phyloP scores from a whole-genome alignment of 2,113 vertebrate genomes.

The Aviceda subcristata region DNA sequence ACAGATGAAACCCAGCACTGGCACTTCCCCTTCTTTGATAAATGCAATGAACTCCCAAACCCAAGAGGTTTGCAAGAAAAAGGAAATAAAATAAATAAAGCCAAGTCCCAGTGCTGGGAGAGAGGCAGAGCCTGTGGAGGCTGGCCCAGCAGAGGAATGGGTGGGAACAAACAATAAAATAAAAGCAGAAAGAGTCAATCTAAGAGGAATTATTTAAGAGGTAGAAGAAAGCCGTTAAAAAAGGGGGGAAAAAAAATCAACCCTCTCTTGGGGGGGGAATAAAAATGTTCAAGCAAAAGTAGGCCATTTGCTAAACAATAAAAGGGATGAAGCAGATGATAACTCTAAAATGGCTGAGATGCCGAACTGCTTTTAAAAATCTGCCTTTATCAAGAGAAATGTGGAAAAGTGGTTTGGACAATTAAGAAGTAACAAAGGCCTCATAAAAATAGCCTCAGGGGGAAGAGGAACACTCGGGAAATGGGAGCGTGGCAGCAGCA shows the following conservation, averaged over 20 bases:
- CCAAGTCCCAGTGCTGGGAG: not conserved
- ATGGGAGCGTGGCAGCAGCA: not conserved
- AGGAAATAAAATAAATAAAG: not conserved
- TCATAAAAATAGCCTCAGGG: constrained; percentile 1
- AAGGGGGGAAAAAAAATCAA: rapidly evolving
- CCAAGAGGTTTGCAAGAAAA: not conserved
- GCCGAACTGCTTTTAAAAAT: constrained; percentile 20
- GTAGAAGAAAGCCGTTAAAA: not conserved
- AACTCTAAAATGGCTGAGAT: constrained; percentile 22
- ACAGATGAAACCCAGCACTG: not conserved
- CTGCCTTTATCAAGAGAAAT: constrained; percentile 18
- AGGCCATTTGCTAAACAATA: constrained; percentile 54
- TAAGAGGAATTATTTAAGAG: constrained; percentile 21
- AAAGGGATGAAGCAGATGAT: constrained; percentile 37
- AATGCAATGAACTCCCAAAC: not conserved
- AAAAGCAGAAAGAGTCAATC: not conserved
- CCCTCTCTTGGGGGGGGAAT: not conserved
- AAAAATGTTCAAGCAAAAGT: not conserved
- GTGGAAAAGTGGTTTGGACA: constrained; percentile 49
- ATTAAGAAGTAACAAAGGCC: constrained; percentile 46
- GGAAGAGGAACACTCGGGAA: not conserved
- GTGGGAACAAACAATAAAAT: not conserved
- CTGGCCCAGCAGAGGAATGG: not conserved
- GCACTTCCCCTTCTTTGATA: not conserved
- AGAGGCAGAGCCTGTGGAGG: not conserved